Conservation (phyloP, 2,113 vertebrate genomes). For the Pelusios castaneus region DNA sequence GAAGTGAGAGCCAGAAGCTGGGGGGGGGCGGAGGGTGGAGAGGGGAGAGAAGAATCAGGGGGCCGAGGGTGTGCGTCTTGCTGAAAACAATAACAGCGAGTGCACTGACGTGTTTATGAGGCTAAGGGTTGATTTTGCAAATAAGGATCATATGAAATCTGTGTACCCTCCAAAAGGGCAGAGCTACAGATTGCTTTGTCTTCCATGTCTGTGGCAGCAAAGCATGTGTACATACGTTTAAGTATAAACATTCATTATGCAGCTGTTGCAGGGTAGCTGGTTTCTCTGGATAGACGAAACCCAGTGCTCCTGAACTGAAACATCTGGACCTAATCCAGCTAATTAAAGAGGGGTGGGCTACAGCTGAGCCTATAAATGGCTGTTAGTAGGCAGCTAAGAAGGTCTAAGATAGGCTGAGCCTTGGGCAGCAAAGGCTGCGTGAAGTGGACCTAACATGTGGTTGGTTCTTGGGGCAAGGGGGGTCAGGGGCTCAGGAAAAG, state of each 20-base stretch:
- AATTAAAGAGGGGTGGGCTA: not conserved
- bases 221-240: not conserved
- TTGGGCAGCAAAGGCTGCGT: not conserved
- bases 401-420: not conserved
- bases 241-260: not conserved
- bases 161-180: not conserved
- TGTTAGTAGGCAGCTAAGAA: not conserved
- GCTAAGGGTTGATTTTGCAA: not conserved
- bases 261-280: not conserved
- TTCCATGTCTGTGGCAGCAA: not conserved
- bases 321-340: not conserved
- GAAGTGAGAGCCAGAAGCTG: not conserved
- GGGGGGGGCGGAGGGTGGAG: not conserved
- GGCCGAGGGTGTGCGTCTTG: too few species aligned
- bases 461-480: not conserved
- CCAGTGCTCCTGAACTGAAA: not conserved
- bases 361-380: not conserved
- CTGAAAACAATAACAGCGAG: not conserved
- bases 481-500: not conserved
- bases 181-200: not conserved
- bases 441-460: not conserved
- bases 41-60: not conserved
- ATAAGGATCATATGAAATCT: not conserved
- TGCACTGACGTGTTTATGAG: not conserved
- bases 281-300: not conserved